Percentiles rank a stretch among this genome's conserved stretches.
These are phyloP conservation scores for Mesochorus sp. DNA, from an alignment of 2,888 invertebrate genomes.

Conservation along the genomic window DNA sequence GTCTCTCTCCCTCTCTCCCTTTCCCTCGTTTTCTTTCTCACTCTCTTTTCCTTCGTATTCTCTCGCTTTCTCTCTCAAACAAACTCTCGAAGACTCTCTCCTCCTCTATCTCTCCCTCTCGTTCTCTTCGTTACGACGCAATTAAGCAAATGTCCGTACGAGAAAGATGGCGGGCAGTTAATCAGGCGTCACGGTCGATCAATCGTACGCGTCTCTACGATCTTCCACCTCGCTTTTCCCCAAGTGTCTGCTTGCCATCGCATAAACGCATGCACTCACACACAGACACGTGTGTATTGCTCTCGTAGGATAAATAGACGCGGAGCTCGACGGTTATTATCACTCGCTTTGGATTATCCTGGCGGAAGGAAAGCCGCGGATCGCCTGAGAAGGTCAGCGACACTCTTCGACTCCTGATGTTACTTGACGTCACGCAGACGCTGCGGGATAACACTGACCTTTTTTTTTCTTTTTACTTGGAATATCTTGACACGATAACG, in stretches of 20 bases:
- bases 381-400: slow-evolving; percentile 8
- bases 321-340: neutral
- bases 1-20: slow-evolving; percentile 7
- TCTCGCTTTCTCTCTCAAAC: slow-evolving; percentile 4
- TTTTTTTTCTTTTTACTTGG: neutral
- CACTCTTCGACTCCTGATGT: neutral
- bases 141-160: slow-evolving; percentile 74
- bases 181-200: slow-evolving; percentile 74
- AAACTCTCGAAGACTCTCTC: neutral
- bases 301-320: neutral
- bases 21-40: slow-evolving; percentile 23
- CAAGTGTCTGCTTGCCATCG: neutral
- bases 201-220: slow-evolving; percentile 65
- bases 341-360: neutral
- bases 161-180: slow-evolving; percentile 72
- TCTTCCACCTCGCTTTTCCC: slow-evolving; percentile 5
- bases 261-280: neutral
- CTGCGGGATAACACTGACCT: neutral
- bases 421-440: neutral
- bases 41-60: neutral
- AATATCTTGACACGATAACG: neutral
- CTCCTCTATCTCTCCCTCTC: slow-evolving; percentile 27
- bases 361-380: neutral
- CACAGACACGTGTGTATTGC: neutral
- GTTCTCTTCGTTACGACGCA: slow-evolving; percentile 67